These are phyloP conservation scores for Philotrypesis tridentata DNA, from an alignment of 1,140 invertebrate genomes.

Conservation along the genomic window DNA sequence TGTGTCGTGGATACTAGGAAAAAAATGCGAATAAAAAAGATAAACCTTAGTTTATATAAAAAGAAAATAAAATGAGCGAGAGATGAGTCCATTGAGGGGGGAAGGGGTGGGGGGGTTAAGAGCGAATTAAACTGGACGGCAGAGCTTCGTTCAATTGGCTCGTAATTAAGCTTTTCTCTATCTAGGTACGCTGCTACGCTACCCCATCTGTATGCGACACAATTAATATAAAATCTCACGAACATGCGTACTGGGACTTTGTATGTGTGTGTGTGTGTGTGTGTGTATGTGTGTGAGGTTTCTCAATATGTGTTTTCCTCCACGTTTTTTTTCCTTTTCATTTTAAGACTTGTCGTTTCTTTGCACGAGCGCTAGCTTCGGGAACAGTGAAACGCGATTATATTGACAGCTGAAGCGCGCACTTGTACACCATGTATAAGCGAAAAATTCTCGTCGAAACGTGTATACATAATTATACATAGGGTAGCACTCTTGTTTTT, in stretches of 20 bases:
- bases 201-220: not conserved
- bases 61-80: not conserved
- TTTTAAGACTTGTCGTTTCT: not conserved
- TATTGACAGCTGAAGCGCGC: conserved; percentile 19
- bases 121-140: not conserved
- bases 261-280: not conserved
- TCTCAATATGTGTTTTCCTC: not conserved
- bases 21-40: not conserved
- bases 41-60: not conserved
- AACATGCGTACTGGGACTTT: conserved; percentile 3
- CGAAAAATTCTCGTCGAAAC: conserved; percentile 24
- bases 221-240: conserved; percentile 11
- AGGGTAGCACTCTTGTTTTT: not conserved
- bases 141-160: conserved; percentile 1
- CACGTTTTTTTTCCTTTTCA: not conserved
- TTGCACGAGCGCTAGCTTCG: conserved; percentile 1
- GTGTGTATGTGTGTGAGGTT: not conserved
- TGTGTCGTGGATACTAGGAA: not conserved
- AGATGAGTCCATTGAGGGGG: not conserved
- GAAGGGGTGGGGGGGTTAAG: too few relatives aligned
- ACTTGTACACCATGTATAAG: not conserved
- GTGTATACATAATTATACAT: not conserved
- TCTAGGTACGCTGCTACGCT: not conserved
- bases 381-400: conserved; percentile 6
- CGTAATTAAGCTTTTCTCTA: conserved; percentile 1